Conservation (phyloP, 1,140 invertebrate species). For the Scaptomyza hsui region DNA sequence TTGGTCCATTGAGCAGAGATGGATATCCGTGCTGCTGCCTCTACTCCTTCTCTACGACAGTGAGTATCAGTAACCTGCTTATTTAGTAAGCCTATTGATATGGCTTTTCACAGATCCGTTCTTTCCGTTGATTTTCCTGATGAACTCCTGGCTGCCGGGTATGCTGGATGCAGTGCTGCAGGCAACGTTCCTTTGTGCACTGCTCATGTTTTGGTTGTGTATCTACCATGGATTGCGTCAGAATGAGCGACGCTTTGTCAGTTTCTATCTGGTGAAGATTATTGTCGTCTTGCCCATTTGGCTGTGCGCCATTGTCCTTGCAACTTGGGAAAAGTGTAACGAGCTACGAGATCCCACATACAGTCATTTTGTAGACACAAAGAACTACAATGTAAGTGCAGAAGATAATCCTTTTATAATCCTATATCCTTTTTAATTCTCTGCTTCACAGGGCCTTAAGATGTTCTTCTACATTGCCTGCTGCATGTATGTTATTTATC, state of each 20-base stretch:
- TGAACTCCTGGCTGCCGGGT: conserved; percentile 95
- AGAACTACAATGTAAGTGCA: conserved; percentile 92
- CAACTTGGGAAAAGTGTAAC: conserved; percentile 95
- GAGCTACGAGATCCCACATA: conserved; percentile 96
- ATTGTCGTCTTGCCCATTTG: conserved; percentile 94
- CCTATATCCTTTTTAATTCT: too few relatives aligned
- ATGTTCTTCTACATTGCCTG: conserved; percentile 94
- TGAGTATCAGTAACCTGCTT: conserved; percentile 84
- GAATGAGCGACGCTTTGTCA: conserved; percentile 93
- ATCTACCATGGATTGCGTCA: conserved; percentile 96
- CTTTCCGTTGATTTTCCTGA: conserved; percentile 95
- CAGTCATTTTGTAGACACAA: conserved; percentile 94
- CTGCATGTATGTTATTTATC: conserved; percentile 93
- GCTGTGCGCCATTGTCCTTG: conserved; percentile 92
- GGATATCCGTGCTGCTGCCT: conserved; percentile 96
- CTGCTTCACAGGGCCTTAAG: conserved; percentile 87
- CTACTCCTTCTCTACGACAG: conserved; percentile 96
- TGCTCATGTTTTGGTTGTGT: conserved; percentile 95
- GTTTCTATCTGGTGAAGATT: conserved; percentile 96
- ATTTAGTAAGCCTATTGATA: too few relatives aligned
- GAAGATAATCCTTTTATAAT: neutral
- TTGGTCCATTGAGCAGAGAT: conserved; percentile 99
- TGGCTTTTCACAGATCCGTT: conserved; percentile 92
- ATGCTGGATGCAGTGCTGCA: conserved; percentile 96
- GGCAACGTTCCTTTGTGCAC: conserved; percentile 93